Conservation (phyloP, 2,888 invertebrate genomes). For the Sminthurinus aureus region DNA sequence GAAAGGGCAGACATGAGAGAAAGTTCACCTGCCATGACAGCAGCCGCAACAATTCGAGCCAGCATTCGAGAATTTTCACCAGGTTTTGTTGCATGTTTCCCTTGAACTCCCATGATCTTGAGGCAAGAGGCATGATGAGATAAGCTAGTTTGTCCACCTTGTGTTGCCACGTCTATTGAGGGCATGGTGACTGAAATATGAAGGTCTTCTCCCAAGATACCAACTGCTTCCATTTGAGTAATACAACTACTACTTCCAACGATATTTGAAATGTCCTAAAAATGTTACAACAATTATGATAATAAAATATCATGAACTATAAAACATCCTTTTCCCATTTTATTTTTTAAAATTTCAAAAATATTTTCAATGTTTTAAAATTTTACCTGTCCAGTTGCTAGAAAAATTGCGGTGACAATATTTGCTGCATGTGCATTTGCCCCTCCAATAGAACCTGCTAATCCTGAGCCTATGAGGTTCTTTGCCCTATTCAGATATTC, state of each 20-base stretch:
- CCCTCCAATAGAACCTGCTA: not conserved
- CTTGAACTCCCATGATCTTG: constrained; percentile 83
- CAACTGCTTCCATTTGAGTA: constrained; percentile 88
- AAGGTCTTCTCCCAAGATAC: constrained; percentile 80
- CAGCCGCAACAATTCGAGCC: constrained; percentile 89
- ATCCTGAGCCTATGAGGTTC: not conserved
- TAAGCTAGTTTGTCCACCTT: constrained; percentile 93
- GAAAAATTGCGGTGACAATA: not conserved
- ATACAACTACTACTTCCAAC: constrained; percentile 87
- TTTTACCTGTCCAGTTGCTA: not conserved
- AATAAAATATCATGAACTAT: too few relatives aligned
- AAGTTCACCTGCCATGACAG: constrained; percentile 97
- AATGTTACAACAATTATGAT: too few relatives aligned
- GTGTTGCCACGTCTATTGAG: constrained; percentile 93
- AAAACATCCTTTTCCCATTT: too few relatives aligned
- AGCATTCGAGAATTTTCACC: constrained; percentile 88
- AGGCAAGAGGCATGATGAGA: constrained; percentile 91
- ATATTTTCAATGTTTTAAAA: too few relatives aligned
- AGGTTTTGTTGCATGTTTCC: constrained; percentile 73
- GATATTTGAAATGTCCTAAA: too few relatives aligned
- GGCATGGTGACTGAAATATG: constrained; percentile 98
- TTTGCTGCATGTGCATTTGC: constrained; percentile 1
- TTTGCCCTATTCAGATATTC: not conserved
- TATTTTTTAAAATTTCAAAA: too few relatives aligned
- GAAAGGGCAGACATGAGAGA: constrained; percentile 96